Evolutionary conservation across 2,888 invertebrate genomes (phyloP), one percentile per base, ranked within the genome.

Genomic region (Heteropelma amictum): DNA sequence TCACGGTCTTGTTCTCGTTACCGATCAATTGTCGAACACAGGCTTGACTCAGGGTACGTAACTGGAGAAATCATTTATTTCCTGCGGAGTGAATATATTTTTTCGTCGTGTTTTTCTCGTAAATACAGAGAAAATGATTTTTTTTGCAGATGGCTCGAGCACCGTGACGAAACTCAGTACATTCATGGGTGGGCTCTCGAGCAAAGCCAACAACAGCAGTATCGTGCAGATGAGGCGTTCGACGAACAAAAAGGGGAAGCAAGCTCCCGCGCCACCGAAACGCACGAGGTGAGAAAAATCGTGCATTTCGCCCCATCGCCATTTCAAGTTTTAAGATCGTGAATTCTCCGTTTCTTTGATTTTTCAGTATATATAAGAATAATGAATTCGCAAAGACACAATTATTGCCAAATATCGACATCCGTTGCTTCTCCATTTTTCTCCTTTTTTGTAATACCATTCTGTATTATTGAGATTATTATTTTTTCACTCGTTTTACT

Each of bases 251-350:
- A 95, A 95, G 86, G 97, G 97, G 80, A 97, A 97, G 89, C 96
- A 96, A 86, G 97, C 98, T 26, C 98, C 98, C 47, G 96, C 97
- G 17, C 98, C 98, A 74, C 98, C 98, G 30, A 97, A 98, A 90
- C 92, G 98, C 82, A 98, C 98, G 80, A 97, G 96, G 96, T 96
- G 90, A 54, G 80, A n/a, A 79, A 26, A 40, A 42, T 58, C 2
- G 6, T 49, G n/a, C n/a, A n/a, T n/a, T n/a, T n/a, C n/a, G n/a
- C n/a, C n/a, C n/a, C n/a, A n/a, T n/a, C n/a, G n/a, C n/a, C n/a
- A n/a, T n/a, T n/a, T n/a, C n/a, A n/a, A n/a, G n/a, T n/a, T n/a
- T n/a, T n/a, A n/a, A n/a, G n/a, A n/a, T n/a, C n/a, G n/a, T n/a
- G n/a, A n/a, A n/a, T n/a, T n/a, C n/a, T n/a, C n/a, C n/a, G n/a